Percentiles rank a stretch among this genome's conserved stretches.
phyloP scores from a whole-genome alignment of 1,140 invertebrate species.

The Eupristina koningsbergeri region DNA sequence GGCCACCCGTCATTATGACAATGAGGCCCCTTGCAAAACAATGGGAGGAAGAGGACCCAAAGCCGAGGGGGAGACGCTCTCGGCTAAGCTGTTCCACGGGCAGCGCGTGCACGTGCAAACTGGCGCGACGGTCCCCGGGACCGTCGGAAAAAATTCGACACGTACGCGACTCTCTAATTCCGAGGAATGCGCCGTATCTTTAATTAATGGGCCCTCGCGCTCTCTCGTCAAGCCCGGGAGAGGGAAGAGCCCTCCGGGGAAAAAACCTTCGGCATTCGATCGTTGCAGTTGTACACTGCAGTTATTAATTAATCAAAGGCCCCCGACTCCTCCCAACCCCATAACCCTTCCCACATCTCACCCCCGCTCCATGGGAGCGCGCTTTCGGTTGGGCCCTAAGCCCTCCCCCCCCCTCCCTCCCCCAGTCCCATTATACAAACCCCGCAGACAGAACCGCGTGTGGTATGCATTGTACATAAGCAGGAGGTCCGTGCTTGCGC shows the following conservation, averaged over 20 bases:
- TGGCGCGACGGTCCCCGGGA: no score
- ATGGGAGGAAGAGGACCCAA: no score
- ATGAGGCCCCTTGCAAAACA: background rate
- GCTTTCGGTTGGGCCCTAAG: background rate
- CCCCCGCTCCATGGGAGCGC: background rate
- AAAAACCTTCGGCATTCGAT: constrained; percentile 43
- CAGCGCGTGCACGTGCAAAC: background rate
- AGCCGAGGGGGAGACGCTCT: no score
- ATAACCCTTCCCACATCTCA: no score
- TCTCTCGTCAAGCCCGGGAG: background rate
- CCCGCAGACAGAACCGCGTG: no score
- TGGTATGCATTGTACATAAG: background rate
- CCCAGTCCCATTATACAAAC: no score
- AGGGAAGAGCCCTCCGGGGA: background rate
- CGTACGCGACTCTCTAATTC: constrained; percentile 36
- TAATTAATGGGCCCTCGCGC: constrained; percentile 42
- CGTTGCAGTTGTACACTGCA: background rate
- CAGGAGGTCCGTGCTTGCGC: background rate
- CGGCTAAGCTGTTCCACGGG: background rate
- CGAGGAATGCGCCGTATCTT: constrained; percentile 43
- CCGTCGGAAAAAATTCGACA: background rate
- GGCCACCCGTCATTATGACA: background rate
- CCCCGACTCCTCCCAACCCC: background rate
- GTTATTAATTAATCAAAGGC: constrained; percentile 47
- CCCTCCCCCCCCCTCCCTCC: background rate